Conservation (phyloP, 2,888 invertebrate species). For the Crossocerus cetratus region DNA sequence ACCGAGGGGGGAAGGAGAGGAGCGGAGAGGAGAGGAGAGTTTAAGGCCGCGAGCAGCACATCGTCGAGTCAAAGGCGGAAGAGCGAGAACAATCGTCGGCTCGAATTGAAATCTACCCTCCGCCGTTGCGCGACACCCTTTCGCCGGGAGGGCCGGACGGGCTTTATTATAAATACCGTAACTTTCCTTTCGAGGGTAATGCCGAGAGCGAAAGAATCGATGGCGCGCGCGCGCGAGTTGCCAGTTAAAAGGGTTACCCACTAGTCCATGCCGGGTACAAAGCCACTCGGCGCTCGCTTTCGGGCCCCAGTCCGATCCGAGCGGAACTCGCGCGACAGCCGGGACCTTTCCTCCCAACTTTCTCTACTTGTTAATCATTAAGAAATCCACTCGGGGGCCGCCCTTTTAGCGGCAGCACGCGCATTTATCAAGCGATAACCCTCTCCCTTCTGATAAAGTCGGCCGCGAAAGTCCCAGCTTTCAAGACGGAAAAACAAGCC, state of each 20-base stretch:
- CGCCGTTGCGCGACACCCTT: not conserved
- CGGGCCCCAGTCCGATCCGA: not conserved
- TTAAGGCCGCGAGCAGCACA: not conserved
- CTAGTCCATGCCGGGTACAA: not conserved
- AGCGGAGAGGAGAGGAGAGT: no score
- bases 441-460: conserved; percentile 50
- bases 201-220: conserved; percentile 1
- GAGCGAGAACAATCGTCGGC: not conserved
- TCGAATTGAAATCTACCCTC: conserved; percentile 1
- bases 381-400: conserved; percentile 64
- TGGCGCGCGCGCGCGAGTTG: no score
- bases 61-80: no score
- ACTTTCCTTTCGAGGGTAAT: conserved; percentile 3
- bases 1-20: no score
- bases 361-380: conserved; percentile 59
- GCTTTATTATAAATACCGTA: conserved; percentile 4
- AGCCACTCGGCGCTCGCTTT: not conserved
- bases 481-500: conserved; percentile 62
- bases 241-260: not conserved
- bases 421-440: conserved; percentile 62
- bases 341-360: conserved; percentile 16
- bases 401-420: conserved; percentile 41
- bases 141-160: not conserved
- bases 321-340: not conserved
- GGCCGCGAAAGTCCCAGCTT: conserved; percentile 43